phyloP scores from a whole-genome alignment of 2,113 vertebrate species.

The Oncorhynchus clarkii region DNA sequence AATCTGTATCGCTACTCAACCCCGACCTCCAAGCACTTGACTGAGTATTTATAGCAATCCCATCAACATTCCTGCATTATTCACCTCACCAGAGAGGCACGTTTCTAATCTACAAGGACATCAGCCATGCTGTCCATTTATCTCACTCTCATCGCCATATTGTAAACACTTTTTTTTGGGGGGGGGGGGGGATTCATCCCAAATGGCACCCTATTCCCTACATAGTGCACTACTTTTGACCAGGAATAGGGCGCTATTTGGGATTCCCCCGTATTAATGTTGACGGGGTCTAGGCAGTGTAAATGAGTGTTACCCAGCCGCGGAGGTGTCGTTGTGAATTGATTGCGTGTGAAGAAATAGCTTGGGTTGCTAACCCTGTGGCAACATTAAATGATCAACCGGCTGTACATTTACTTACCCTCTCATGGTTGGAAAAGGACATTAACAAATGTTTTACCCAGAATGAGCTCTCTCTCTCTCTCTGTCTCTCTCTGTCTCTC shows the following conservation, averaged over 20 bases:
- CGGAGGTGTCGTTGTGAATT: not conserved
- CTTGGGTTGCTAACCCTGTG: not conserved
- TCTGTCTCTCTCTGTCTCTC: too few relatives aligned
- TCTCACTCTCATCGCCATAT: not conserved
- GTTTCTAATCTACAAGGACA: not conserved
- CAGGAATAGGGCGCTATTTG: too few relatives aligned
- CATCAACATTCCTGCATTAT: conserved; percentile 43
- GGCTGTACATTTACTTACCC: too few relatives aligned
- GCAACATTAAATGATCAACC: not conserved
- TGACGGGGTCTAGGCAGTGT: not conserved
- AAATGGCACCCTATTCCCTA: not conserved
- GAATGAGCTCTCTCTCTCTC: not conserved
- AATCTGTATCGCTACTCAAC: too few relatives aligned
- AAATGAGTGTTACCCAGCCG: not conserved
- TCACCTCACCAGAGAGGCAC: conserved; percentile 11
- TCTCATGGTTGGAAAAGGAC: not conserved
- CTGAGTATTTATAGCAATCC: conserved; percentile 43
- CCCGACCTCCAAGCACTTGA: too few relatives aligned
- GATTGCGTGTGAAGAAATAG: not conserved
- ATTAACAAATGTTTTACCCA: not conserved
- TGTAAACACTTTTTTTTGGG: too few relatives aligned
- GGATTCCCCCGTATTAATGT: not conserved
- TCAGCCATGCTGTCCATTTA: not conserved
- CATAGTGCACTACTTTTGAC: too few relatives aligned
- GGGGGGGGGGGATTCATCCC: too few relatives aligned